Evolutionary conservation across 1,140 invertebrate species (phyloP).

Genomic region (roundworm (Caenorhabditis elegans)): DNA sequence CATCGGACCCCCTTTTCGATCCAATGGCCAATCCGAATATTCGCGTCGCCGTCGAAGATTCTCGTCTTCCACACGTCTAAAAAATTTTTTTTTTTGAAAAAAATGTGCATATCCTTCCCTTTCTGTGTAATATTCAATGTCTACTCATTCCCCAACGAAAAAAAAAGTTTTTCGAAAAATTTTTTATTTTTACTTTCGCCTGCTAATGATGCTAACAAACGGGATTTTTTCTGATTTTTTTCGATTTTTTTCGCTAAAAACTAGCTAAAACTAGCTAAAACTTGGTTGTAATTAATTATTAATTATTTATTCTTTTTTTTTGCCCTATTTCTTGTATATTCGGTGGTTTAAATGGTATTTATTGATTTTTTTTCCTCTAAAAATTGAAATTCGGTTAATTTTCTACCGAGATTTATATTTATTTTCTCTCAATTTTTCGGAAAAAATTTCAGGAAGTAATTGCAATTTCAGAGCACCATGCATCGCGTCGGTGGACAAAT

Average conservation of each 20-base stretch:
- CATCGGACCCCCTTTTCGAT: constrained; percentile 54
- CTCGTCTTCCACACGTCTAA: neutral
- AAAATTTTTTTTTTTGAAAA: neutral
- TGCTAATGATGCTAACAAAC: constrained; percentile 30
- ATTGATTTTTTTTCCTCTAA: neutral
- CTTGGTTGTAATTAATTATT: constrained; percentile 9
- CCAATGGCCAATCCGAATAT: constrained; percentile 66
- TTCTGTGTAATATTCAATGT: constrained; percentile 37
- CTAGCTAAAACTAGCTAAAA: too few relatives aligned
- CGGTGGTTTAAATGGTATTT: neutral
- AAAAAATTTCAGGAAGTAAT: too few relatives aligned
- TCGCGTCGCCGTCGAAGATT: constrained; percentile 50
- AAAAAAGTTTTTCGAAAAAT: too few relatives aligned
- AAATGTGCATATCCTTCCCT: neutral
- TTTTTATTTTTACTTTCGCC: too few relatives aligned
- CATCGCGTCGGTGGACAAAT: constrained; percentile 19
- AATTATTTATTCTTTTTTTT: neutral
- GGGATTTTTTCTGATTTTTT: constrained; percentile 6
- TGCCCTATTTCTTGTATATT: neutral
- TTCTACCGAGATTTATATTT: neutral
- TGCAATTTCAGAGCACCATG: neutral
- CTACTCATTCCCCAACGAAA: constrained; percentile 14
- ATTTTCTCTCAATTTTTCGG: neutral
- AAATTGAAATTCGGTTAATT: too few relatives aligned
- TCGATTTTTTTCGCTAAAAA: neutral